These are phyloP conservation scores for Ochropacha duplaris DNA, from an alignment of 2,888 invertebrate genomes.

Conservation along the genomic window DNA sequence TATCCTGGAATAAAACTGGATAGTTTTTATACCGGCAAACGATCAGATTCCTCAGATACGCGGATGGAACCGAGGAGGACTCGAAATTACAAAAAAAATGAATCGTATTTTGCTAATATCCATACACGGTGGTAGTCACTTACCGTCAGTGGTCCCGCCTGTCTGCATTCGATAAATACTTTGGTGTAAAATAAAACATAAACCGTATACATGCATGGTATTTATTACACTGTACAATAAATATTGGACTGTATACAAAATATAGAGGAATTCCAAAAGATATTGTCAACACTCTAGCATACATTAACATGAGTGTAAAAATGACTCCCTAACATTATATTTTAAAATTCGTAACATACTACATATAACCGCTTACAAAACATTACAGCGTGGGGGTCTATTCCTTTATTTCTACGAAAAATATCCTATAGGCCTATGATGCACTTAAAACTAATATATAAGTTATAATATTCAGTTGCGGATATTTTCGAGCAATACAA, in stretches of 20 bases:
- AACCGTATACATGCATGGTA: conserved; percentile 73
- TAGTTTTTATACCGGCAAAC: too few relatives aligned
- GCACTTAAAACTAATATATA: conserved; percentile 22
- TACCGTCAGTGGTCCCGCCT: too few relatives aligned
- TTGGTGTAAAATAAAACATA: conserved; percentile 43
- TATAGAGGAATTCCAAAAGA: conserved; percentile 81
- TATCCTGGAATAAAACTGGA: too few relatives aligned
- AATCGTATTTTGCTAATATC: too few relatives aligned
- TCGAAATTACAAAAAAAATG: too few relatives aligned
- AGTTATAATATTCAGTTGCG: conserved; percentile 22
- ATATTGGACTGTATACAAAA: conserved; percentile 81
- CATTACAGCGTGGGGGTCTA: conserved; percentile 17
- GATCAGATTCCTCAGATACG: too few relatives aligned
- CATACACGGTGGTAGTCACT: too few relatives aligned
- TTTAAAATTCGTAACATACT: conserved; percentile 60
- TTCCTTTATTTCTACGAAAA: conserved; percentile 21
- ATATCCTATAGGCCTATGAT: conserved; percentile 42
- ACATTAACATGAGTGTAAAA: conserved; percentile 66
- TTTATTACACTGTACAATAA: conserved; percentile 83
- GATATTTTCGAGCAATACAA: conserved; percentile 40
- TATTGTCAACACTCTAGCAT: conserved; percentile 79
- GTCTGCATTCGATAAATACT: neutral
- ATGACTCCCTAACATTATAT: conserved; percentile 52
- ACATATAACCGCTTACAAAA: conserved; percentile 3
- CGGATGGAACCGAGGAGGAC: too few relatives aligned